Base-by-base conservation (phyloP, 2,113 vertebrate genomes). In the Fregetta grallaria region DNA sequence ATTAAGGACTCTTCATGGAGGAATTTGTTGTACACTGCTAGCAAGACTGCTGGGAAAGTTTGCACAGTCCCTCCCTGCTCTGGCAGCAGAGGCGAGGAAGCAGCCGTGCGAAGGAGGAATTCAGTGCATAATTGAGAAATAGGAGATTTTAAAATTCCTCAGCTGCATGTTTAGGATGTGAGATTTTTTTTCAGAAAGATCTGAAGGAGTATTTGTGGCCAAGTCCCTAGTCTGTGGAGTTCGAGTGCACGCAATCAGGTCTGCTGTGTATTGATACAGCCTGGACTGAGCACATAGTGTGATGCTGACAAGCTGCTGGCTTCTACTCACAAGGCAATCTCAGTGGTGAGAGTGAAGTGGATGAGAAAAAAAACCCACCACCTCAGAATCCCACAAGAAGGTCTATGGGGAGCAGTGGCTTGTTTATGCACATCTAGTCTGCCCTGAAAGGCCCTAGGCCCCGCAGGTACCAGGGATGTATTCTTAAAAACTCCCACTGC, bases 161-260 rank as follows among this genome's bases (percentile, higher is more conserved):
- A 22, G 45, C 30, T 38, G 50, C 52, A 26, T 32, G 7, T 20
- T 52, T 61, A 84, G 52, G 34, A 29, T 55, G 42, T 55, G 42
- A 38, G 36, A 5, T 11, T 27, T 52, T 26, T 26, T 9, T 3
- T 1, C 27, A 19, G 82, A 67, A n/a, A 36, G 74, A 36, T 45
- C 32, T 34, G 9, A 53, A 36, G 38, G 30, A 26, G 73, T 6
- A 44, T 85, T 72, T 75, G 81, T 44, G 74, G 66, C 58, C 77
- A 50, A 21, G 34, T 3, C 61, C 23, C 49, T 55, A 4, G 6
- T 11, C 23, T 11, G 58, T 0, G 10, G 86, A 47, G 27, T 8
- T 3, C 22, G 10, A 55, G 86, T 9, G 6, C 18, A 3, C 1
- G 1, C 15, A 23, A 0, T 17, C 34, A 13, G 21, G 32, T 3